A percentile compares a stretch with the other conserved stretches of the same genome.
Evolutionary conservation across 2,113 vertebrate species (phyloP).

Genomic region (Toxotes jaculatrix): DNA sequence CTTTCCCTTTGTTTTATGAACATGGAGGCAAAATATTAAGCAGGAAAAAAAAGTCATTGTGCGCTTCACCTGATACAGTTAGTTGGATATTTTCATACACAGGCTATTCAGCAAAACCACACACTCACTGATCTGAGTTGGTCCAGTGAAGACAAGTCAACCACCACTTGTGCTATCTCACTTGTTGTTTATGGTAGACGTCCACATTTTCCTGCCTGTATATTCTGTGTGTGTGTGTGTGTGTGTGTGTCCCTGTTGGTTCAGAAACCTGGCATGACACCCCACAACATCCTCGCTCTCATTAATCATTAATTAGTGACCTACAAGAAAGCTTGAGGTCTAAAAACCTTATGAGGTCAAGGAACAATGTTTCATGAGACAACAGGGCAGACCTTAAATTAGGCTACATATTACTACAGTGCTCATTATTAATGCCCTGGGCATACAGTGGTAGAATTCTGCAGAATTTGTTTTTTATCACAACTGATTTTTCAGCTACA

Average conservation of each 20-base stretch:
- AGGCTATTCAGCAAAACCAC: not conserved
- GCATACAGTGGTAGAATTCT: not conserved
- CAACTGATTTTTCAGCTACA: not conserved
- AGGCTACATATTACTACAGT: not conserved
- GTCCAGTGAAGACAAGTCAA: not conserved
- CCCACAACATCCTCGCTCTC: not conserved
- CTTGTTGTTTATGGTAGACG: not conserved
- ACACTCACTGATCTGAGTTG: not conserved
- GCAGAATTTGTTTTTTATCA: not conserved
- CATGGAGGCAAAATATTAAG: constrained; percentile 68
- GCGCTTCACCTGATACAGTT: not conserved
- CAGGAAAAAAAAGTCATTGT: constrained; percentile 16
- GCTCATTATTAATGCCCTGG: not conserved
- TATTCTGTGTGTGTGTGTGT: constrained; percentile 54
- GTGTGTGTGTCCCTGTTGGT: constrained; percentile 32
- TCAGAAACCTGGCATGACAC: constrained; percentile 43
- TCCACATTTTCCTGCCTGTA: constrained; percentile 20
- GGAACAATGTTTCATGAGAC: not conserved
- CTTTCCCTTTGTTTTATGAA: constrained; percentile 48
- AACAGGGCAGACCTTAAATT: not conserved
- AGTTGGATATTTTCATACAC: not conserved
- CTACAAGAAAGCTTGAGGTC: not conserved
- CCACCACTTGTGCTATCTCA: not conserved
- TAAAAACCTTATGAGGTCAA: not conserved
- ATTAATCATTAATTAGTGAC: constrained; percentile 28